Evolutionary conservation across 2,113 vertebrate genomes (phyloP).

Genomic region (Takifugu flavidus): DNA sequence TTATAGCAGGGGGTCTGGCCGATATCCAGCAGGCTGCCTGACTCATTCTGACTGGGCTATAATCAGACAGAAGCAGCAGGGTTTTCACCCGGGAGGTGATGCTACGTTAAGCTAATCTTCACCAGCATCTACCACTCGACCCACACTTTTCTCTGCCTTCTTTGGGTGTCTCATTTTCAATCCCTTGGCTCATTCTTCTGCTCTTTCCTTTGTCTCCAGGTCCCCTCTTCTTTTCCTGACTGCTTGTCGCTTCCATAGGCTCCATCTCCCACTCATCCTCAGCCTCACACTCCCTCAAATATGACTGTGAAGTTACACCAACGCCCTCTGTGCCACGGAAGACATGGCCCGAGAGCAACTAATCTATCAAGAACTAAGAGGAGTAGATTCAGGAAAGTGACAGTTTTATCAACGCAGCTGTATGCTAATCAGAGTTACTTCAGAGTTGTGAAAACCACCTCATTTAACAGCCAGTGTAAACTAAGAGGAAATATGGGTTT

Average conservation of each 20-base stretch:
- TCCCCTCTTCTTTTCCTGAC: slow-evolving; percentile 1
- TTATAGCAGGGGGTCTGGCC: slow-evolving; percentile 16
- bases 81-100: slow-evolving; percentile 10
- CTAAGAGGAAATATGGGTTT: neutral
- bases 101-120: slow-evolving; percentile 43
- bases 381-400: slow-evolving; percentile 41
- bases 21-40: slow-evolving; percentile 48
- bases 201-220: slow-evolving; percentile 7
- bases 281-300: slow-evolving; percentile 17
- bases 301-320: slow-evolving; percentile 36
- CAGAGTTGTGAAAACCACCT: neutral
- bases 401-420: slow-evolving; percentile 42
- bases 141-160: slow-evolving; percentile 3
- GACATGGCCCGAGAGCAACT: slow-evolving; percentile 43
- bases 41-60: slow-evolving; percentile 54
- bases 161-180: slow-evolving; percentile 21
- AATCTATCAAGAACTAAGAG: slow-evolving; percentile 43
- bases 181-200: slow-evolving; percentile 8
- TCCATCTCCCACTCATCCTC: slow-evolving; percentile 23
- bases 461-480: no score
- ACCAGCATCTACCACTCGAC: slow-evolving; percentile 9
- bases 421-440: neutral
- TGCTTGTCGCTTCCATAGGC: slow-evolving; percentile 29
- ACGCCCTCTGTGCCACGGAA: slow-evolving; percentile 43
- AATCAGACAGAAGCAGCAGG: slow-evolving; percentile 66